Percentiles rank a stretch among this genome's conserved stretches.
phyloP scores from a whole-genome alignment of 2,113 vertebrate genomes.

The Mormyrus iriodes region DNA sequence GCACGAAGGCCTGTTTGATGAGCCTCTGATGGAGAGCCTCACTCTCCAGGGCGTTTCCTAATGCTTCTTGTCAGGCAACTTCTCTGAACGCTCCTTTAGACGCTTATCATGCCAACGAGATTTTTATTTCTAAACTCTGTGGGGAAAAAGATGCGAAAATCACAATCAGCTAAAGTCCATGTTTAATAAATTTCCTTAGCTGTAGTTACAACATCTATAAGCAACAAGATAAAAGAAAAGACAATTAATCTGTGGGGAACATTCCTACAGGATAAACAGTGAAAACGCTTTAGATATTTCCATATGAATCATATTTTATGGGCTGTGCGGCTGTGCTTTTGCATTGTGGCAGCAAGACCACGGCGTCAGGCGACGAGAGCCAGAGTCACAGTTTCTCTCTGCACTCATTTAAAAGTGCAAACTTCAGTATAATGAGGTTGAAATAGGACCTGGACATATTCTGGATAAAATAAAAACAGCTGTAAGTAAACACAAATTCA shows the following conservation, averaged over 20 bases:
- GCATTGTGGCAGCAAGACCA: background rate
- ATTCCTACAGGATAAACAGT: background rate
- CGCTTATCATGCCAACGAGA: conserved; percentile 12
- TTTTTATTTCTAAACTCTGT: conserved; percentile 14
- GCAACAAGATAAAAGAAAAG: background rate
- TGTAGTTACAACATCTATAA: no score
- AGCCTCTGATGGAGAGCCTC: background rate
- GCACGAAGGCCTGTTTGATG: background rate
- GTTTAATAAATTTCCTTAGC: no score
- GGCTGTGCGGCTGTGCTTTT: background rate
- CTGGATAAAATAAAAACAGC: conserved; percentile 33
- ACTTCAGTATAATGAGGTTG: conserved; percentile 45
- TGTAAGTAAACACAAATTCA: conserved; percentile 34
- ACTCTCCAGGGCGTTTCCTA: background rate
- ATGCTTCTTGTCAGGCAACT: conserved; percentile 36
- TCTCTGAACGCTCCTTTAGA: conserved; percentile 25
- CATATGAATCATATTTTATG: background rate
- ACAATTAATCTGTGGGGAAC: background rate
- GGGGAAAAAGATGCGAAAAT: background rate
- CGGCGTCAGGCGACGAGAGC: background rate
- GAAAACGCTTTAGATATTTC: background rate
- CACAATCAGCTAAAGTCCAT: background rate
- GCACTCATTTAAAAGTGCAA: conserved; percentile 20
- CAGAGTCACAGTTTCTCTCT: conserved; percentile 24
- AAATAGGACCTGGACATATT: conserved; percentile 42